Percentiles rank a stretch among this genome's conserved stretches.
phyloP scores from a whole-genome alignment of 2,888 invertebrate species.

The Tenthredo mesomela region DNA sequence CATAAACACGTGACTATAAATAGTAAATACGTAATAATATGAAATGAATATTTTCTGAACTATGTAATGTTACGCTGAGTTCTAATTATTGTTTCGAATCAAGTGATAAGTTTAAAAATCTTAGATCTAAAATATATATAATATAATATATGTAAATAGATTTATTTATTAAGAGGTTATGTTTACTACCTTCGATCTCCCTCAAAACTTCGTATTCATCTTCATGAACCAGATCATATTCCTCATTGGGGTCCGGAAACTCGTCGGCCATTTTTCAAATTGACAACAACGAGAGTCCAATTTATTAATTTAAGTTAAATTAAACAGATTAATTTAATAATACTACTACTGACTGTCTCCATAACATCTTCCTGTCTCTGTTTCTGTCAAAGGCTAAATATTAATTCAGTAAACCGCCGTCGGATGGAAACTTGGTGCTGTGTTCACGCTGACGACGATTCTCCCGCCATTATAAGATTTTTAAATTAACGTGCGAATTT shows the following conservation, averaged over 20 bases:
- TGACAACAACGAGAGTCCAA: slow-evolving; percentile 25
- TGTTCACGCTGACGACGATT: neutral
- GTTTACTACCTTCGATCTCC: slow-evolving; percentile 71
- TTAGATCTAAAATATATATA: neutral
- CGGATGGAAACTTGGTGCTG: neutral
- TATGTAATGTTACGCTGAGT: neutral
- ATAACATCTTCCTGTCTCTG: slow-evolving; percentile 50
- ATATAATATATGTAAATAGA: neutral
- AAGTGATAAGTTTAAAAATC: neutral
- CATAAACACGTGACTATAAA: neutral
- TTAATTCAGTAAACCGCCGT: neutral
- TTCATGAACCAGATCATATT: slow-evolving; percentile 75
- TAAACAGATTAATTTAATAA: slow-evolving; percentile 45
- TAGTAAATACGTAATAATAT: neutral
- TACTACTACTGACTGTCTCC: slow-evolving; percentile 30
- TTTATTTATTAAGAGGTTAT: slow-evolving; percentile 51
- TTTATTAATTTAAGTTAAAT: slow-evolving; percentile 47
- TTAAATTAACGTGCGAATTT: slow-evolving; percentile 38
- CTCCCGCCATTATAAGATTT: slow-evolving; percentile 12
- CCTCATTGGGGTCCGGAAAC: slow-evolving; percentile 77
- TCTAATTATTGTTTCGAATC: neutral
- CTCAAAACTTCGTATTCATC: slow-evolving; percentile 73
- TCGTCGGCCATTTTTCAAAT: slow-evolving; percentile 69
- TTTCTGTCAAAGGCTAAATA: neutral
- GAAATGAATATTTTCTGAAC: neutral